Evolutionary conservation across 1,140 invertebrate species (phyloP), one percentile per base, ranked within the genome.

Genomic region (Lordiphosa collinella): DNA sequence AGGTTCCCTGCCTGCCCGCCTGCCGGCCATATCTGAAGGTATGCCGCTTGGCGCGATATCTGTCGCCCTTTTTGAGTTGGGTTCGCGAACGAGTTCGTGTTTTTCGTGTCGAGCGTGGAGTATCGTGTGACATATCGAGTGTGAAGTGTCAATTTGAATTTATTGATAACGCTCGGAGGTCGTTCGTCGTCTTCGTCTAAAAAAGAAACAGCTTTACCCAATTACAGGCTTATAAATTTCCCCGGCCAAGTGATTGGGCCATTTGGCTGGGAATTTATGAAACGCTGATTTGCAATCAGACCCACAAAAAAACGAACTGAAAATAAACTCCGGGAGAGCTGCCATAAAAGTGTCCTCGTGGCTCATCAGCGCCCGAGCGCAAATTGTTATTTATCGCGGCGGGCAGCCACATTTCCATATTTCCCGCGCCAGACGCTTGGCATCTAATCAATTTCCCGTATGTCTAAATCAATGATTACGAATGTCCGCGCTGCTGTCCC

Each of bases 71-170:
- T 60, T 82, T 74, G 76, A 66, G 54, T 58, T 74, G 66, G 56
- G 52, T 64, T n/a, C 12, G 16, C 3, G 32, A 34, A 40, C 56
- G 44, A 41, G 51, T 75, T 66, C 65, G 61, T 58, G 66, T 75
- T 76, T 65, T 71, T 62, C 51, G 54, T 69, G 71, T 75, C 55
- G 47, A 25, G 9, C 32, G 40, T 38, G 32, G 53, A 80, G 69
- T 88, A 88, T 88, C 86, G 73, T 78, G 76, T 88, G 86, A 88
- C 86, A 88, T 88, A 88, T 88, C 86, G 73, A 86, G 86, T 88
- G 86, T 87, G 86, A 88, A 87, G 71, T 88, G 86, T 88, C 86
- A 88, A 86, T 86, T 87, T 88, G 73, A 88, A 88, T 88, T 88
- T 88, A 87, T 87, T 88, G 86, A 88, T 88, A 88, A 88, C 73